Evolutionary conservation across 2,113 vertebrate genomes (phyloP), one percentile per base, ranked within the genome.

Genomic region (Paralichthys olivaceus): DNA sequence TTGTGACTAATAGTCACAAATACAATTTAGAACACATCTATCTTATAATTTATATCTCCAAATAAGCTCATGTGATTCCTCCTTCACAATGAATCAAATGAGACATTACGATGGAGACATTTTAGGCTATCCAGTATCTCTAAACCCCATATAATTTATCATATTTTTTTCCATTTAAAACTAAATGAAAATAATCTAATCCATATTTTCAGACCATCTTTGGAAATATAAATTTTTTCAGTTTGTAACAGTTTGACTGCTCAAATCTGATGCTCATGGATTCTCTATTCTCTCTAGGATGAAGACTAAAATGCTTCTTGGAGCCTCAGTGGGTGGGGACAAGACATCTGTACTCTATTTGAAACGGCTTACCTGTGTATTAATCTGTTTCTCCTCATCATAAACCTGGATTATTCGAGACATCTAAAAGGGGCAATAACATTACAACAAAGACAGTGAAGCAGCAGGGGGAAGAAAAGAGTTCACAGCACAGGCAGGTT

Each of bases 321-420:
- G 77, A 92, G 83, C 89, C 80, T 86, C 83, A 89, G 92, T 87
- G 89, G 87, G 86, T 84, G 62, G 63, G 70, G 73, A 69, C 79
- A 88, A 70, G 75, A 87, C 73, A 88, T 81, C 77, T 80, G 69
- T 76, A 73, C 90, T 96, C 96, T 94, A 94, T 95, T 95, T 93
- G 94, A 96, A 94, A 93, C 90, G 40, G 94, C 98, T 99, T 99
- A 99, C 98, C 98, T 99, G 96, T 90, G 95, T 96, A 98, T 99
- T 99, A 98, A 97, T 98, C 94, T 97, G 95, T 97, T 97, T 97
- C 97, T 97, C 97, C 96, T 99, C 98, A 98, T 97, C 98, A 99
- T 99, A 99, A 96, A 99, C 98, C 96, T 98, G 98, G 98, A 99
- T 98, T 98, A 99, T 98, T 97, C 96, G 98, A 97, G 98, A 98